These are phyloP conservation scores for Drosophila sechellia DNA, from an alignment of 1,140 invertebrate genomes.

Conservation along the genomic window DNA sequence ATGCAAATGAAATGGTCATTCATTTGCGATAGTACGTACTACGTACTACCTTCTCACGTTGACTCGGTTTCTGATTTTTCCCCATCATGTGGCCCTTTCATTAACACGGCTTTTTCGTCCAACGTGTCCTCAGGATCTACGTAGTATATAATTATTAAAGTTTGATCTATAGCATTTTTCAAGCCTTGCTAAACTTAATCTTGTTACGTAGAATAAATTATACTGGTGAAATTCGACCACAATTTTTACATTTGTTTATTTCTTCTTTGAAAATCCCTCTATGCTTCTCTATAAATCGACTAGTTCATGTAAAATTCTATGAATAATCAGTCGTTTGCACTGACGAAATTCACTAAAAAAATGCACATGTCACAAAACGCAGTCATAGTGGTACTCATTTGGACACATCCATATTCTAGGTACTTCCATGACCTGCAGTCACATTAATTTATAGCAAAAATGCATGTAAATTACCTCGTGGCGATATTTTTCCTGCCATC, in stretches of 20 bases:
- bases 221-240: too few species aligned
- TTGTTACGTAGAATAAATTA: too few species aligned
- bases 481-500: slow-evolving; percentile 2
- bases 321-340: not conserved
- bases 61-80: not conserved
- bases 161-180: too few species aligned
- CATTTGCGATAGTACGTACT: not conserved
- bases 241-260: too few species aligned
- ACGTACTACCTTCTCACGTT: not conserved
- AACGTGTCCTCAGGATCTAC: not conserved
- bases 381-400: not conserved
- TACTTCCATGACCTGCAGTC: slow-evolving; percentile 17
- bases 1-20: slow-evolving; percentile 1
- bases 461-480: slow-evolving; percentile 57
- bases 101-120: not conserved
- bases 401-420: slow-evolving; percentile 8
- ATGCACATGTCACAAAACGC: not conserved
- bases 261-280: too few species aligned
- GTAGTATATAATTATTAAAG: too few species aligned
- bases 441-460: slow-evolving; percentile 55
- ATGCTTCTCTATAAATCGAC: too few species aligned
- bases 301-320: too few species aligned
- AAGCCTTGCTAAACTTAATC: too few species aligned
- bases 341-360: not conserved
- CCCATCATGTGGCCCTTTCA: not conserved